Conservation (phyloP, 2,888 invertebrate species). For the Nomada fucata region DNA sequence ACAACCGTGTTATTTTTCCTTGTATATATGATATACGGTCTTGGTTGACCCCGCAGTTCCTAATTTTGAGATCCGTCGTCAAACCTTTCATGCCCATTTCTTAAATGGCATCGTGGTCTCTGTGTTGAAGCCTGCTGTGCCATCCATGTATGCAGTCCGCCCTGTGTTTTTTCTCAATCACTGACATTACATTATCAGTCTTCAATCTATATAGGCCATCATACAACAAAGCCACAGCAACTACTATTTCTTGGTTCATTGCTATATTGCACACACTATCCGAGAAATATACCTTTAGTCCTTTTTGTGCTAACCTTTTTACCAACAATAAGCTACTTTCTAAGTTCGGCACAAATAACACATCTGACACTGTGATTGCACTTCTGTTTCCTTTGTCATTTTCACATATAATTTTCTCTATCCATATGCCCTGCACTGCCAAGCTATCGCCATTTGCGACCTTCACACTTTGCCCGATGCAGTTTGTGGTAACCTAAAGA, state of each 20-base stretch:
- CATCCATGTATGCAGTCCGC: neutral
- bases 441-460: neutral
- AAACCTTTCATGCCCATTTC: slow-evolving; percentile 16
- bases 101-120: neutral
- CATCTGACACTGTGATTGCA: neutral
- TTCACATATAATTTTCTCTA: neutral
- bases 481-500: neutral
- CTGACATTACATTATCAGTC: slow-evolving; percentile 24
- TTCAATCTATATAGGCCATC: slow-evolving; percentile 44
- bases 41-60: slow-evolving; percentile 56
- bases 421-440: neutral
- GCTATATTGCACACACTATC: too few relatives aligned
- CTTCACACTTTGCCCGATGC: neutral
- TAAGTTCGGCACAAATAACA: neutral
- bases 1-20: neutral
- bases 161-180: slow-evolving; percentile 28
- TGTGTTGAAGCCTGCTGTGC: neutral
- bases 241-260: too few relatives aligned
- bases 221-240: slow-evolving; percentile 41
- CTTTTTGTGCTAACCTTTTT: slow-evolving; percentile 44
- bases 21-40: slow-evolving; percentile 62
- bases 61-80: slow-evolving; percentile 58
- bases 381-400: neutral
- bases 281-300: too few relatives aligned
- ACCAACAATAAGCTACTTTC: slow-evolving; percentile 55